phyloP scores from a whole-genome alignment of 2,113 vertebrate species.

The Sceloporus undulatus region DNA sequence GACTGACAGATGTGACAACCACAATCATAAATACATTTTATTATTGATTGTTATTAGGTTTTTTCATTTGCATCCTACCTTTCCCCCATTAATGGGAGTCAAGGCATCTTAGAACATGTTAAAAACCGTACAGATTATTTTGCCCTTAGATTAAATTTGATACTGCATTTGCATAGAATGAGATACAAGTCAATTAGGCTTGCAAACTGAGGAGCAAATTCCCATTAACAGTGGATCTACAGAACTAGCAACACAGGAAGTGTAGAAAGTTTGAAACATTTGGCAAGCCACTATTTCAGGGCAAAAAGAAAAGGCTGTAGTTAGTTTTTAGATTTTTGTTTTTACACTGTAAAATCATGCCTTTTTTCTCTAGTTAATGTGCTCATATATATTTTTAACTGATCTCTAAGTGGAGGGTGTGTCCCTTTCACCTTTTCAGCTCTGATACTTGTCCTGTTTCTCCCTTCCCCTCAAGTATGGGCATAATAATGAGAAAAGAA shows the following conservation, averaged over 20 bases:
- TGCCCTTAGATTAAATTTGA: not conserved
- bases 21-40: too few species aligned
- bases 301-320: not conserved
- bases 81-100: too few species aligned
- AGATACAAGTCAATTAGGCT: not conserved
- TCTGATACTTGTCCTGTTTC: slow-evolving; percentile 74
- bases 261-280: not conserved
- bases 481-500: too few species aligned
- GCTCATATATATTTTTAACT: slow-evolving; percentile 69
- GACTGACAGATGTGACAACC: too few species aligned
- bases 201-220: not conserved
- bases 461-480: slow-evolving; percentile 63
- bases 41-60: too few species aligned
- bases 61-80: too few species aligned
- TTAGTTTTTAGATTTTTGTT: too few species aligned
- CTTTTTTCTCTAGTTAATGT: slow-evolving; percentile 62
- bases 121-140: not conserved
- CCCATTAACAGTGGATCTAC: not conserved
- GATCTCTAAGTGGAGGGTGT: slow-evolving; percentile 79
- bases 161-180: not conserved
- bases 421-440: slow-evolving; percentile 75
- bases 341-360: slow-evolving; percentile 20
- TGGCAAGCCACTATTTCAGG: not conserved
- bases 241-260: not conserved
- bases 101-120: too few species aligned